A percentile compares a stretch with the other conserved stretches of the same genome.
Evolutionary conservation across 2,797 vertebrate genomes (phyloP).

Genomic region (Pipistrellus nathusii): DNA sequence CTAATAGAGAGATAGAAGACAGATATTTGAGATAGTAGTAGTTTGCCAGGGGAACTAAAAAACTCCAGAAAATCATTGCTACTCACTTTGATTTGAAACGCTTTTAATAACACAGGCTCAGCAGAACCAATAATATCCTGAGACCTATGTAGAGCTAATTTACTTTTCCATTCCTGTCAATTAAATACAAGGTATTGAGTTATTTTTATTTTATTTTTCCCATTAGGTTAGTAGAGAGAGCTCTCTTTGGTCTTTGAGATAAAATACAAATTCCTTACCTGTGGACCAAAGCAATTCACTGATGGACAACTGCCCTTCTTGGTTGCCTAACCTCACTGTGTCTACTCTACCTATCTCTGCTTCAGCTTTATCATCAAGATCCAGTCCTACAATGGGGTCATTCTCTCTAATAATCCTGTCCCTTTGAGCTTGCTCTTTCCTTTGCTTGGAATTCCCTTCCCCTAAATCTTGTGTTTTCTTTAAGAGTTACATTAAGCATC

Average conservation of each 20-base stretch:
- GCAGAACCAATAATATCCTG: not conserved
- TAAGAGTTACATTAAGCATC: not conserved
- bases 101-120: conserved; percentile 18
- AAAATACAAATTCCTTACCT: not conserved
- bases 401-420: not conserved
- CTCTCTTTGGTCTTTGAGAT: not conserved
- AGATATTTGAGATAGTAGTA: conserved; percentile 12
- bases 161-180: conserved; percentile 35
- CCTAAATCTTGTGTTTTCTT: not conserved
- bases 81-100: conserved; percentile 28
- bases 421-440: not conserved
- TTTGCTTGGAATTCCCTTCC: not conserved
- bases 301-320: not conserved
- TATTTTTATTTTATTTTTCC: conserved; percentile 8
- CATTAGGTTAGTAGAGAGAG: conserved; percentile 8
- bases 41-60: not conserved
- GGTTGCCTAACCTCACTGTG: not conserved
- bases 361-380: not conserved
- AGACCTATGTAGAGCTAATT: not conserved
- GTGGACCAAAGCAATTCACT: not conserved
- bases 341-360: not conserved
- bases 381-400: not conserved
- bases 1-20: not conserved
- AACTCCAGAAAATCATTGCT: conserved; percentile 1
- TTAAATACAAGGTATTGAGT: conserved; percentile 12